Evolutionary conservation across 2,888 invertebrate species (phyloP).

Genomic region (Drosophila buzzatii): DNA sequence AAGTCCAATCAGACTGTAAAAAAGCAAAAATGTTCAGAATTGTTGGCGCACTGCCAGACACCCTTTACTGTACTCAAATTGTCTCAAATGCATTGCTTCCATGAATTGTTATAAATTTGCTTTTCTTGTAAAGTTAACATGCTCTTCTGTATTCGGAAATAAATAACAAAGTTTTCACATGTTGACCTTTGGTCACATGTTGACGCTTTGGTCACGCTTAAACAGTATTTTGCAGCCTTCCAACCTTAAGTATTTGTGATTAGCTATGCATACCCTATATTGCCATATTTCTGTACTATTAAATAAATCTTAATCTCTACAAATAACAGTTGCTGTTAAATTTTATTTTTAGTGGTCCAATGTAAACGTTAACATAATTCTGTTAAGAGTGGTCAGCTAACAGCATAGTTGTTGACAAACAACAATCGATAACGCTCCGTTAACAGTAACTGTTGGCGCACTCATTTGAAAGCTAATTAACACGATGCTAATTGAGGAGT

Average conservation of each 20-base stretch:
- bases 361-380: conserved; percentile 6
- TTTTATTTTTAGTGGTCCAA: neutral
- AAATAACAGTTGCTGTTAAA: conserved; percentile 12
- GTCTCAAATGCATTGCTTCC: neutral
- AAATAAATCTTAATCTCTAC: neutral
- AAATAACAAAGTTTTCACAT: too few relatives aligned
- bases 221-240: neutral
- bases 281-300: neutral
- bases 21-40: neutral
- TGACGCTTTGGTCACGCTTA: neutral
- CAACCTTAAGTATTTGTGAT: neutral
- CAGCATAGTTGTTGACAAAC: conserved; percentile 1
- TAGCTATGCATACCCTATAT: neutral
- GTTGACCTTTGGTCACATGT: neutral
- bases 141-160: neutral
- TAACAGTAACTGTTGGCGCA: conserved; percentile 2
- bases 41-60: conserved; percentile 6
- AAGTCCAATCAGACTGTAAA: conserved; percentile 50
- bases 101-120: too few relatives aligned
- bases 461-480: neutral
- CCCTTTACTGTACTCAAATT: conserved; percentile 13
- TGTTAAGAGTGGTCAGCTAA: conserved; percentile 15
- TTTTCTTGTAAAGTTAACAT: too few relatives aligned
- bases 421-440: conserved; percentile 13
- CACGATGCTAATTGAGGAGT: neutral